Percentiles rank a stretch among this genome's conserved stretches.
phyloP scores from a whole-genome alignment of 2,888 invertebrate species.

The Ennomos quercinarius region DNA sequence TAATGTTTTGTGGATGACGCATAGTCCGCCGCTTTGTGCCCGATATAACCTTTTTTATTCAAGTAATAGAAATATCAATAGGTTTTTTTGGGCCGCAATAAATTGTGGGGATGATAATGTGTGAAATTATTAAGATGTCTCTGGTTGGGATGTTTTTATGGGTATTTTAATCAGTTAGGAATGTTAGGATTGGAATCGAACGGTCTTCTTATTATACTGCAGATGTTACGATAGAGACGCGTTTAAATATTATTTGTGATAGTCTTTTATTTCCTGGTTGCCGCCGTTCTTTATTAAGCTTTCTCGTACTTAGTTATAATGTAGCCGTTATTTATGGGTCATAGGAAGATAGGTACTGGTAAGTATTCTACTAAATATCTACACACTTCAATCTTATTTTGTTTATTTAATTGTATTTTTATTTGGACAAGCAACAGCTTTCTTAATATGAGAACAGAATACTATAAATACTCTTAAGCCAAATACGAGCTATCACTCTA shows the following conservation, averaged over 20 bases:
- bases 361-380: too few species aligned
- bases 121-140: slow-evolving; percentile 54
- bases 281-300: background rate
- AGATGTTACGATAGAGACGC: slow-evolving; percentile 9
- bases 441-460: too few species aligned
- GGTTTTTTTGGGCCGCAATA: slow-evolving; percentile 57
- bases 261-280: background rate
- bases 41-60: slow-evolving; percentile 48
- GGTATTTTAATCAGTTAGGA: slow-evolving; percentile 28
- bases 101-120: slow-evolving; percentile 60
- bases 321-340: too few species aligned
- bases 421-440: too few species aligned
- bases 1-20: slow-evolving; percentile 82
- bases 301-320: too few species aligned
- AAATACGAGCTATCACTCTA: too few species aligned
- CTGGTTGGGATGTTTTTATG: slow-evolving; percentile 36
- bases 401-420: too few species aligned
- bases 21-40: slow-evolving; percentile 68
- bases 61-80: slow-evolving; percentile 77
- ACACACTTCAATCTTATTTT: too few species aligned
- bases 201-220: slow-evolving; percentile 7
- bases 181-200: slow-evolving; percentile 19
- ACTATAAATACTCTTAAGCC: too few species aligned
- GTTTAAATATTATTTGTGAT: slow-evolving; percentile 5
- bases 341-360: too few species aligned